Evolutionary conservation across 2,888 invertebrate genomes (phyloP).

Genomic region (Conops quadrifasciatus): DNA sequence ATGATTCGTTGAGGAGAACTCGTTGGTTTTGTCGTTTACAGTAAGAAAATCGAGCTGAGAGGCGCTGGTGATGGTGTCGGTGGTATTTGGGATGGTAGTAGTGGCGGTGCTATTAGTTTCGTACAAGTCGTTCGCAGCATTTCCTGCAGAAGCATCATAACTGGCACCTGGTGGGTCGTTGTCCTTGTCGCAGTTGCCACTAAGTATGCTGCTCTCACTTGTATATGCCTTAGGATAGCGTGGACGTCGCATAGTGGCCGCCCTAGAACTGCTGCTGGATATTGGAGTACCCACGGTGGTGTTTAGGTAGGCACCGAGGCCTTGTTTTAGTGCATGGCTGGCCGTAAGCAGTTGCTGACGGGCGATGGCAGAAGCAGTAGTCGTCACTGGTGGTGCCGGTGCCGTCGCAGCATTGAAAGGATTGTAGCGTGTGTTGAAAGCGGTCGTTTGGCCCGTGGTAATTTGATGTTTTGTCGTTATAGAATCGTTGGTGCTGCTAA

Average conservation of each 20-base stretch:
- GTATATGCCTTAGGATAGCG: slow-evolving; percentile 63
- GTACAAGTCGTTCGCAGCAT: background rate
- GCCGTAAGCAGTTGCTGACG: slow-evolving; percentile 51
- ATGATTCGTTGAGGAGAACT: slow-evolving; percentile 57
- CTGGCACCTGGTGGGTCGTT: slow-evolving; percentile 39
- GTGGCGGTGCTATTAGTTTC: slow-evolving; percentile 11
- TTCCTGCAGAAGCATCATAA: slow-evolving; percentile 26
- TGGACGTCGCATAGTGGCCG: slow-evolving; percentile 55
- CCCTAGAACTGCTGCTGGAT: too few relatives aligned
- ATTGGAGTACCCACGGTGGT: slow-evolving; percentile 56
- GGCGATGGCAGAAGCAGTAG: background rate
- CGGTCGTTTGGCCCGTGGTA: slow-evolving; percentile 11
- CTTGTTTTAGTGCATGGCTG: slow-evolving; percentile 61
- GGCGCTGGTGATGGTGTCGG: slow-evolving; percentile 29
- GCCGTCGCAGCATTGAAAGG: slow-evolving; percentile 47
- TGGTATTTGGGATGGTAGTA: slow-evolving; percentile 20
- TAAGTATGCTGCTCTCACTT: slow-evolving; percentile 64
- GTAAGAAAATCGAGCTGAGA: slow-evolving; percentile 55
- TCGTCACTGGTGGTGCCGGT: background rate
- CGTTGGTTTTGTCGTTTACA: slow-evolving; percentile 41
- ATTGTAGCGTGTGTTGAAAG: slow-evolving; percentile 46
- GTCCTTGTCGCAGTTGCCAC: slow-evolving; percentile 41
- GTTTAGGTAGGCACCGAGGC: slow-evolving; percentile 59
- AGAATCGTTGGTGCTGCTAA: slow-evolving; percentile 43
- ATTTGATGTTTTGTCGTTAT: slow-evolving; percentile 39